These are phyloP conservation scores for Drosophila vallismaia DNA, from an alignment of 2,888 invertebrate species.

Conservation along the genomic window DNA sequence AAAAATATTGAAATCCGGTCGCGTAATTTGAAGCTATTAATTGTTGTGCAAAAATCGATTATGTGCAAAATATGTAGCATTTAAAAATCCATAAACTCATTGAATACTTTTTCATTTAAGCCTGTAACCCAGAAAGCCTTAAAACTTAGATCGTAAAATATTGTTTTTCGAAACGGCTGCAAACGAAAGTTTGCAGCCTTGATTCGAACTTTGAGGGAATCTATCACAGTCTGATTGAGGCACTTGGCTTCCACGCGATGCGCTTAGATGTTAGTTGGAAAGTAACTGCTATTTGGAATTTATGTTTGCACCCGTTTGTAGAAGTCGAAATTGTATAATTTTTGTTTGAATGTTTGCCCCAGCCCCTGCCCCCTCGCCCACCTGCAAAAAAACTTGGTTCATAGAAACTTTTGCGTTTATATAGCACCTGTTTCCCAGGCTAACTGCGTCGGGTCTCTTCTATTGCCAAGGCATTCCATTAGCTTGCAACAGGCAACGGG, in stretches of 20 bases:
- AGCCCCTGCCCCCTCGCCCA: not conserved
- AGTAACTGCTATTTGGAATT: slow-evolving; percentile 15
- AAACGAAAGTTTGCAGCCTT: slow-evolving; percentile 33
- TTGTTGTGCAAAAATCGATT: not conserved
- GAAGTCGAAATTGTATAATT: slow-evolving; percentile 33
- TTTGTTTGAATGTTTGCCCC: slow-evolving; percentile 21
- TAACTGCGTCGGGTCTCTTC: slow-evolving; percentile 56
- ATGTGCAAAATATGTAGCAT: not conserved
- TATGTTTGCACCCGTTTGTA: slow-evolving; percentile 38
- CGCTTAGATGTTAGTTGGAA: slow-evolving; percentile 43
- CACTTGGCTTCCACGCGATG: slow-evolving; percentile 67
- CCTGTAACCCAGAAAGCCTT: not conserved
- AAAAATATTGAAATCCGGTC: no score
- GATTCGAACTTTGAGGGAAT: slow-evolving; percentile 22
- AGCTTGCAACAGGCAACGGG: not conserved
- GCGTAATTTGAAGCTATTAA: not conserved
- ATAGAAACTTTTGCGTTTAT: slow-evolving; percentile 82
- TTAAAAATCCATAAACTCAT: not conserved
- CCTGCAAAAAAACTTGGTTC: slow-evolving; percentile 72
- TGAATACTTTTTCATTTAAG: not conserved
- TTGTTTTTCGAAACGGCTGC: no score
- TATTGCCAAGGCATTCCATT: slow-evolving; percentile 23
- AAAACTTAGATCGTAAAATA: not conserved
- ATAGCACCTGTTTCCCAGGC: slow-evolving; percentile 76
- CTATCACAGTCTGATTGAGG: slow-evolving; percentile 32